Conservation (phyloP, 2,113 vertebrate genomes). For the Antennarius striatus region DNA sequence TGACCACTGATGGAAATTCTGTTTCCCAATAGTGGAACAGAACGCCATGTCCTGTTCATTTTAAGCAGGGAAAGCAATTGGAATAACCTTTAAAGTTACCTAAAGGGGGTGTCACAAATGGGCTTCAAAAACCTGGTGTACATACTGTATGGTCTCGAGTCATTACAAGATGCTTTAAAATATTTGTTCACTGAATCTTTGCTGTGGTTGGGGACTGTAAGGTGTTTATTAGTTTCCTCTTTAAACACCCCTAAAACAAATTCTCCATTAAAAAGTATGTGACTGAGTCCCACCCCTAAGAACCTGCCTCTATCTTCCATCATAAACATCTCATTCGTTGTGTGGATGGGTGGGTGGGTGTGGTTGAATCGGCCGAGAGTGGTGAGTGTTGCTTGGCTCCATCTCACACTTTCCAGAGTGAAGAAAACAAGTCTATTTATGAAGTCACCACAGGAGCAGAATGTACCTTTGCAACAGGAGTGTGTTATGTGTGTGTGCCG, state of each 20-base stretch:
- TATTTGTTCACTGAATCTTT: not conserved
- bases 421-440: slow-evolving; percentile 78
- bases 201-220: not conserved
- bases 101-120: not conserved
- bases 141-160: not conserved
- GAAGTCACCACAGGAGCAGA: slow-evolving; percentile 62
- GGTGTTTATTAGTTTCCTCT: slow-evolving; percentile 19
- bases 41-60: slow-evolving; percentile 36
- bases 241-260: slow-evolving; percentile 20
- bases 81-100: slow-evolving; percentile 13
- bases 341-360: slow-evolving; percentile 54
- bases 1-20: slow-evolving; percentile 69
- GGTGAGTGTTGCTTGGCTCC: slow-evolving; percentile 43
- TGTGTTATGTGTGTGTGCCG: slow-evolving; percentile 19
- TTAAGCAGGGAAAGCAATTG: slow-evolving; percentile 6
- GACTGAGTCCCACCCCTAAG: slow-evolving; percentile 20
- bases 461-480: slow-evolving; percentile 67
- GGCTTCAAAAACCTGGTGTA: not conserved
- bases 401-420: slow-evolving; percentile 69
- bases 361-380: slow-evolving; percentile 33
- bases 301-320: slow-evolving; percentile 52
- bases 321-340: slow-evolving; percentile 56
- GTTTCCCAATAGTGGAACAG: slow-evolving; percentile 48
- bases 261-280: not conserved
- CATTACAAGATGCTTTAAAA: slow-evolving; percentile 1